These are phyloP conservation scores for Trachops cirrhosus DNA, from an alignment of 2,797 vertebrate genomes.

Conservation along the genomic window DNA sequence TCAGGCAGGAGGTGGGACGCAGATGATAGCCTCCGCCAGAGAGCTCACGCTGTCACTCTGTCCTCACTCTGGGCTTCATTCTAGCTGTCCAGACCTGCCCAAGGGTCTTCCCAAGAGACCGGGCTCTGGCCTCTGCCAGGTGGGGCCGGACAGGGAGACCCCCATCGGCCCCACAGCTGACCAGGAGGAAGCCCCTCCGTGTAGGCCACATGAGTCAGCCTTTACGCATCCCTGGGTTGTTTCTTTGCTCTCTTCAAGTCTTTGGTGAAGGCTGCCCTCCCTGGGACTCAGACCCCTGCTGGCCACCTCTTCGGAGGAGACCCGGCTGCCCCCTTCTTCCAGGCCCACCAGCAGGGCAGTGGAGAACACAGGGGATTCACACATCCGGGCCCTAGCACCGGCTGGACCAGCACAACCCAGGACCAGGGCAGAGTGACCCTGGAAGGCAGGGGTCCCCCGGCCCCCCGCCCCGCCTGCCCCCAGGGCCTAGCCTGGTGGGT, in stretches of 20 bases:
- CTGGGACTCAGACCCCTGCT: not conserved
- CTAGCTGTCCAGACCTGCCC: not conserved
- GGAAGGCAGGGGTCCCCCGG: not conserved
- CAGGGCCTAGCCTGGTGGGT: not conserved
- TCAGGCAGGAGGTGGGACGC: not conserved
- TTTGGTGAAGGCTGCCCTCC: not conserved
- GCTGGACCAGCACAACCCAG: not conserved
- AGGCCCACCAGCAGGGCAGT: not conserved
- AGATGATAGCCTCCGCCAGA: accelerated
- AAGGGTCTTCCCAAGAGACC: no score
- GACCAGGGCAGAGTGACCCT: not conserved
- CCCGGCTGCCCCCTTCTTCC: not conserved
- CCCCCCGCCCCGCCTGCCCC: not conserved
- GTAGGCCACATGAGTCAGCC: not conserved
- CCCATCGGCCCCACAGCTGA: not conserved
- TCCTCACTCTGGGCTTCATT: not conserved
- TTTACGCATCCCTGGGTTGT: not conserved
- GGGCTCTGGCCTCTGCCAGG: not conserved
- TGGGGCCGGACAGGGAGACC: not conserved
- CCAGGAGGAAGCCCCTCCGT: not conserved
- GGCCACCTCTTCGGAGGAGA: not conserved
- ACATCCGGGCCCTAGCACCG: not conserved
- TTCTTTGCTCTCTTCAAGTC: not conserved
- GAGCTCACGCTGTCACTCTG: not conserved
- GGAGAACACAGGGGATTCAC: not conserved